Evolutionary conservation across 2,797 vertebrate species (phyloP).

Genomic region (Eulemur mongoz): DNA sequence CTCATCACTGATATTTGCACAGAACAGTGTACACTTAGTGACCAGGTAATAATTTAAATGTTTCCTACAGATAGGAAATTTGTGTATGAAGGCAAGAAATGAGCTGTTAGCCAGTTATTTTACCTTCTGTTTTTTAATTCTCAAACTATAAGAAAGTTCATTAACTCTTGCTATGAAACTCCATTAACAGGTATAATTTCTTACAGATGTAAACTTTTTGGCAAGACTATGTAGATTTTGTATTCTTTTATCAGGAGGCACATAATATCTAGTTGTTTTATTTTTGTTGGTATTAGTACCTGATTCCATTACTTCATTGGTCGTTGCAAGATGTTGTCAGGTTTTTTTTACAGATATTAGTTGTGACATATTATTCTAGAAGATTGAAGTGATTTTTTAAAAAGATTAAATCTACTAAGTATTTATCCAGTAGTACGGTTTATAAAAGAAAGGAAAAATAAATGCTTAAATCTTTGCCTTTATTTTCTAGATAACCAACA

Average conservation of each 20-base stretch:
- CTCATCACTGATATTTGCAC: constrained; percentile 99
- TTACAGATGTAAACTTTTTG: not conserved
- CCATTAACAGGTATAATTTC: not conserved
- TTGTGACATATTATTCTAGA: not conserved
- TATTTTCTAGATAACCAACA: not conserved
- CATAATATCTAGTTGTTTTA: not conserved
- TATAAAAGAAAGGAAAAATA: not conserved
- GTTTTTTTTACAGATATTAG: not conserved
- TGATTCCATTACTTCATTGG: not conserved
- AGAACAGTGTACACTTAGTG: constrained; percentile 97
- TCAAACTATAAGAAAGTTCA: not conserved
- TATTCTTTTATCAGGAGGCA: not conserved
- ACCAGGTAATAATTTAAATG: constrained; percentile 90
- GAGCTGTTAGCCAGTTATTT: not conserved
- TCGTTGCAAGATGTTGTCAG: not conserved
- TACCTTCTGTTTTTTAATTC: not conserved
- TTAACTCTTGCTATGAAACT: not conserved
- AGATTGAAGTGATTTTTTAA: not conserved
- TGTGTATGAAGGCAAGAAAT: not conserved
- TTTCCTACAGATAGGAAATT: constrained; percentile 29
- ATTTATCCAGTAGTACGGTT: not conserved
- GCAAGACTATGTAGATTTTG: not conserved
- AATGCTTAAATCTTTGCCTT: not conserved
- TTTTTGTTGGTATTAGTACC: not conserved
- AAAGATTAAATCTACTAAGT: not conserved